Base-by-base conservation (phyloP, 2,888 invertebrate species). In the Andrena chrysosceles region DNA sequence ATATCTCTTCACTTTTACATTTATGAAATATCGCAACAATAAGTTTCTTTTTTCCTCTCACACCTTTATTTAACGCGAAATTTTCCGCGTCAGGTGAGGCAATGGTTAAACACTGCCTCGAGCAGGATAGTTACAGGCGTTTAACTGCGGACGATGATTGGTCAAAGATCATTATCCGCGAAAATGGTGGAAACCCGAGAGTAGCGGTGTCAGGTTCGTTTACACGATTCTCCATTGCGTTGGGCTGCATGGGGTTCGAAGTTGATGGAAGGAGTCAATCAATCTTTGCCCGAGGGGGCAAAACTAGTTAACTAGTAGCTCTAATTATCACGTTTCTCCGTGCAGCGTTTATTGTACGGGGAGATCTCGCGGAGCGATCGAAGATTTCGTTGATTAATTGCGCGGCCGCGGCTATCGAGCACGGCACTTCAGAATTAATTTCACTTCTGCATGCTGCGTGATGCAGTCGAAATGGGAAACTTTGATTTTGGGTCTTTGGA, bases 201-300 rank as follows among this genome's bases (percentile, higher is more conserved):
- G 68, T 59, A 56, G 48, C 68, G 66, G 79, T 75, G 79, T 84
- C 77, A 77, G 59, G 74, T 84, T 84, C 84, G 62, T 77, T 84
- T 84, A 77, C 80, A 71, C 80, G 73, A 73, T 77, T 81, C 67
- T 63, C 49, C 74, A 13, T 73, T 77, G 59, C 54, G 60, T 62
- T 42, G 31, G 16, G 8, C 16, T 33, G 60, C 62, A 73, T 68
- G 60, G 54, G 64, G 74, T 48, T 71, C 59, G 42, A 20, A 70
- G 76, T 66, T 89, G 85, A 89, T 90, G 80, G 80, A 86, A 89
- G 82, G 82, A 88, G 85, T 88, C 89, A 85, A 89, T 89, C 89
- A 88, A 88, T 83, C 77, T 78, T 70, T n/a, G 56, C 56, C 56
- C 23, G 52, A 4, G 23, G 23, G 23, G 54, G 72, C 74, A 71